These are phyloP conservation scores for Drosophila sucinea DNA, from an alignment of 1,140 invertebrate species.

Conservation along the genomic window DNA sequence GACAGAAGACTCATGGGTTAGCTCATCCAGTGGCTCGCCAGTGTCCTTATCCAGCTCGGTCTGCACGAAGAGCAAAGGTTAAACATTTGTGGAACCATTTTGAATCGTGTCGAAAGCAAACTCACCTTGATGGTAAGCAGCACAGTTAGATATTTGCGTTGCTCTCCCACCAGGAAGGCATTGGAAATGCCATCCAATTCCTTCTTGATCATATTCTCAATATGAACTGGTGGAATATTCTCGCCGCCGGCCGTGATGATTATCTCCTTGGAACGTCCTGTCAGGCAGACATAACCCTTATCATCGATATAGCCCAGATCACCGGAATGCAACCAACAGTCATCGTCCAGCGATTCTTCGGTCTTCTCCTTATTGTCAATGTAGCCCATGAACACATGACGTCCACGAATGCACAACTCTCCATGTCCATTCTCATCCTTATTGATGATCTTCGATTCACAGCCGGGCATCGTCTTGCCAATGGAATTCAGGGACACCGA, in stretches of 20 bases:
- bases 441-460: constrained; percentile 88
- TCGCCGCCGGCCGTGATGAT: constrained; percentile 97
- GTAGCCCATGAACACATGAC: constrained; percentile 96
- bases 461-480: constrained; percentile 87
- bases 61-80: constrained; percentile 31
- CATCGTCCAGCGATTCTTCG: constrained; percentile 86
- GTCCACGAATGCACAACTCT: constrained; percentile 91
- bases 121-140: constrained; percentile 92
- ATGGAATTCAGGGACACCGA: constrained; percentile 87
- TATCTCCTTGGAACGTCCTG: constrained; percentile 94
- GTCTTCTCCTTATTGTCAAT: constrained; percentile 91
- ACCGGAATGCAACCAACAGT: constrained; percentile 92
- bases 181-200: constrained; percentile 92
- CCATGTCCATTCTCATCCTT: constrained; percentile 90
- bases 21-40: constrained; percentile 88
- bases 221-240: constrained; percentile 94
- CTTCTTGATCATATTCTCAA: constrained; percentile 92
- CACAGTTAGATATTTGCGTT: constrained; percentile 93
- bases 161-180: constrained; percentile 94
- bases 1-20: constrained; percentile 86
- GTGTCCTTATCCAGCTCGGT: constrained; percentile 85
- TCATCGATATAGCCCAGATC: constrained; percentile 91
- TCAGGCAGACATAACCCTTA: constrained; percentile 91
- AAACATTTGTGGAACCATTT: not conserved
- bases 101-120: not conserved